A percentile compares a stretch with the other conserved stretches of the same genome.
Evolutionary conservation across 1,140 invertebrate genomes (phyloP).

Genomic region (Leptinotarsa lineolata): DNA sequence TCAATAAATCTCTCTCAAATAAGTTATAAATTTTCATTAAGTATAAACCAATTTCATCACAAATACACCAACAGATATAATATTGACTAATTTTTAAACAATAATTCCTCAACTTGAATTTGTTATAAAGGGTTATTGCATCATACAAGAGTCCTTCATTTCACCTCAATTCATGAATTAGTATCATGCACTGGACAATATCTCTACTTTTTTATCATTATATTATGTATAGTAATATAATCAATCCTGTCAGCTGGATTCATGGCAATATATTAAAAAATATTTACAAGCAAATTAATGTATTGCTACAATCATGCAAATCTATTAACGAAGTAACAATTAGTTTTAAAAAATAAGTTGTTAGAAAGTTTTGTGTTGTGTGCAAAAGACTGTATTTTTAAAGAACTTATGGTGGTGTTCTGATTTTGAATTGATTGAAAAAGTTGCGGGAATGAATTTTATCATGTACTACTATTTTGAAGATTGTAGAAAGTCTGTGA

Average conservation of each 20-base stretch:
- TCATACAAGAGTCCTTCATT: too few relatives aligned
- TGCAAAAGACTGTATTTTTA: constrained; percentile 35
- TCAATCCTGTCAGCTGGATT: constrained; percentile 9
- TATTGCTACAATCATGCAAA: constrained; percentile 23
- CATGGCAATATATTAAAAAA: constrained; percentile 18
- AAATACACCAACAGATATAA: too few relatives aligned
- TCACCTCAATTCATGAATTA: too few relatives aligned
- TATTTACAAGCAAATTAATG: not conserved
- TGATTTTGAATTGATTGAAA: constrained; percentile 20
- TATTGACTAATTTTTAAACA: too few relatives aligned
- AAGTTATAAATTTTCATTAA: too few relatives aligned
- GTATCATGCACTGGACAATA: too few relatives aligned
- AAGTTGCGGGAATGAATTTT: constrained; percentile 24
- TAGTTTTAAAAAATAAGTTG: constrained; percentile 26
- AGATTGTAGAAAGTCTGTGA: not conserved
- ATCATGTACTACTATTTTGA: constrained; percentile 16
- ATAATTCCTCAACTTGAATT: too few relatives aligned
- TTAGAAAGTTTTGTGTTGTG: constrained; percentile 37
- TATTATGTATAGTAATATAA: too few relatives aligned
- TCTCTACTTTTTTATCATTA: too few relatives aligned
- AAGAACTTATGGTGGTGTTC: constrained; percentile 35
- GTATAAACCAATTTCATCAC: too few relatives aligned
- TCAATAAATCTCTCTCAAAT: too few relatives aligned
- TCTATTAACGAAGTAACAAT: constrained; percentile 18
- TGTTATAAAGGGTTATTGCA: too few relatives aligned